Conservation (phyloP, 2,888 invertebrate species). For the Diaphora mendica region DNA sequence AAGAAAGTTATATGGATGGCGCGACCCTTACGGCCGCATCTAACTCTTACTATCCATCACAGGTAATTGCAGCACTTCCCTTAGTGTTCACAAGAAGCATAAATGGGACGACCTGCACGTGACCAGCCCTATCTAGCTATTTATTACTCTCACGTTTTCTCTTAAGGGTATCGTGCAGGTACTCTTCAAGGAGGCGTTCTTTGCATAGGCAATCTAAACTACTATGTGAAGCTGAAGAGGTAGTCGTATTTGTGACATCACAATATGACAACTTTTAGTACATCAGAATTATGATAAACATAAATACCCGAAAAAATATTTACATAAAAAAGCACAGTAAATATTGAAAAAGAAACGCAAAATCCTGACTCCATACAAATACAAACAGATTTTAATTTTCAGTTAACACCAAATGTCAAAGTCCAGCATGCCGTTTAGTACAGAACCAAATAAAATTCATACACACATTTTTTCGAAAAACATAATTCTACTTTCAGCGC, state of each 20-base stretch:
- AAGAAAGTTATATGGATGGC: constrained; percentile 79
- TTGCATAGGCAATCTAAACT: constrained; percentile 17
- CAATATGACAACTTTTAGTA: background rate
- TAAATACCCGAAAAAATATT: background rate
- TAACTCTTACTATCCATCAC: constrained; percentile 81
- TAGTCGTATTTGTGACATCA: background rate
- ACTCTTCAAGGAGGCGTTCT: constrained; percentile 40
- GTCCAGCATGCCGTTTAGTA: background rate
- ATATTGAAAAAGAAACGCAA: background rate
- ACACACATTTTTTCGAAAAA: background rate
- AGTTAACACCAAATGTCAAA: background rate
- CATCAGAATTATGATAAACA: background rate
- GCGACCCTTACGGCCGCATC: constrained; percentile 74
- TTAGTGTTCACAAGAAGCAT: constrained; percentile 79
- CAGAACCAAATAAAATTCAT: background rate
- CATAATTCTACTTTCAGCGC: background rate
- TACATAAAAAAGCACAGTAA: background rate
- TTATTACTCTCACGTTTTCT: constrained; percentile 70
- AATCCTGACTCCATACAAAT: background rate
- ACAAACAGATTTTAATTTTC: background rate
- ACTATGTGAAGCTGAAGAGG: background rate
- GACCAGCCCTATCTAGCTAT: constrained; percentile 74
- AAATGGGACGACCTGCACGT: constrained; percentile 78
- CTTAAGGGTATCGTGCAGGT: constrained; percentile 60
- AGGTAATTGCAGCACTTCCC: constrained; percentile 80